Percentiles rank a stretch among this genome's conserved stretches.
These are phyloP conservation scores for Schizaphis graminum DNA, from an alignment of 2,888 invertebrate genomes.

Conservation along the genomic window DNA sequence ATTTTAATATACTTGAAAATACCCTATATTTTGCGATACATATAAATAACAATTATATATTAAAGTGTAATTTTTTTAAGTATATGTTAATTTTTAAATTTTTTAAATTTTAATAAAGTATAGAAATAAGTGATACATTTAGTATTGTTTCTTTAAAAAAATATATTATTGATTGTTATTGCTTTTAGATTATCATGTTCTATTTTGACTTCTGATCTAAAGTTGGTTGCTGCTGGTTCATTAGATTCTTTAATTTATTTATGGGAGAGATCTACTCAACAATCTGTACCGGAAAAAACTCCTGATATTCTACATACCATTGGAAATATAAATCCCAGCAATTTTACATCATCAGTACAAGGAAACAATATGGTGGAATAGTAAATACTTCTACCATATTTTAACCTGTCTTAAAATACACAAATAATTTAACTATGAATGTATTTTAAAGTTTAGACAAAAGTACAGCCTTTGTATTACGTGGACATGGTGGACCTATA, in stretches of 20 bases:
- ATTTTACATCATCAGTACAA: not conserved
- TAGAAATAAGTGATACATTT: no score
- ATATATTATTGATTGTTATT: constrained; percentile 43
- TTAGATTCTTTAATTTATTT: constrained; percentile 36
- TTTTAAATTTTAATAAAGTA: no score
- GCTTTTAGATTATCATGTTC: constrained; percentile 55
- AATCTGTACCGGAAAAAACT: not conserved
- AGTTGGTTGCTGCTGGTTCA: constrained; percentile 46
- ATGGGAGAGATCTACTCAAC: constrained; percentile 11
- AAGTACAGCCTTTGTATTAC: constrained; percentile 67
- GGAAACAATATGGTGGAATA: not conserved
- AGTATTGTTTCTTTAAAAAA: not conserved
- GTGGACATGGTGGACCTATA: constrained; percentile 82
- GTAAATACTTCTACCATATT: constrained; percentile 36
- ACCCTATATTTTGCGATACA: not conserved
- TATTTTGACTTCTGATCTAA: constrained; percentile 29
- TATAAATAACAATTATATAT: not conserved
- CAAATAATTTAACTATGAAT: not conserved
- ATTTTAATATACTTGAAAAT: not conserved
- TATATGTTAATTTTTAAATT: not conserved
- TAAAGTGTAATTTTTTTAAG: not conserved
- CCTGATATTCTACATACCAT: not conserved
- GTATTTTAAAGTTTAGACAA: constrained; percentile 36
- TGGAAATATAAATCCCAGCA: not conserved
- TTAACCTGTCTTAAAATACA: not conserved